These are phyloP conservation scores for Amniataba percoides DNA, from an alignment of 2,797 vertebrate species.

Conservation along the genomic window DNA sequence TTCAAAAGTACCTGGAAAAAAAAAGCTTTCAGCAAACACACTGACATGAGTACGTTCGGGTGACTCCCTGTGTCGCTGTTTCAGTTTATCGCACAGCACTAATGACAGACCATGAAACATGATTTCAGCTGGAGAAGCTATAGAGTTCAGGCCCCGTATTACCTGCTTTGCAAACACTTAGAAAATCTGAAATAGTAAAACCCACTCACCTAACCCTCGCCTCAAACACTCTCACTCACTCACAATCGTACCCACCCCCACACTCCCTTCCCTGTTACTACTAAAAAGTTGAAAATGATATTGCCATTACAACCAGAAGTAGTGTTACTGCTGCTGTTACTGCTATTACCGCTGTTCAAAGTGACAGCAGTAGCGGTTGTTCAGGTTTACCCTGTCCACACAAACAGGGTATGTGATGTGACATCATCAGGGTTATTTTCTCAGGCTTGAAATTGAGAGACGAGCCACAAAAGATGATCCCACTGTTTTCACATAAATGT, in stretches of 20 bases:
- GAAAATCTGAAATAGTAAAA: slow-evolving; percentile 52
- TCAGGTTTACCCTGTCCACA: neutral
- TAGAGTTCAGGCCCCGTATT: slow-evolving; percentile 43
- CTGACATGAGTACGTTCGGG: neutral
- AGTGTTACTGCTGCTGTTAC: neutral
- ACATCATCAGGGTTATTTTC: neutral
- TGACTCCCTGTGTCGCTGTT: slow-evolving; percentile 26
- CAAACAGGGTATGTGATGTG: too few species aligned
- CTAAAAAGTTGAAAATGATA: slow-evolving; percentile 34
- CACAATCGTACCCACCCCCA: slow-evolving; percentile 44
- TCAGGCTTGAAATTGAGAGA: neutral
- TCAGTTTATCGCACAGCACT: neutral
- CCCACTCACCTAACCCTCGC: slow-evolving; percentile 54
- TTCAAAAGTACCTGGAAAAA: neutral
- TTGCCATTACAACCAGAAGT: slow-evolving; percentile 5
- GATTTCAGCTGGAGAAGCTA: slow-evolving; percentile 41
- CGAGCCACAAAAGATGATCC: neutral
- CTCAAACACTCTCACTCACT: slow-evolving; percentile 45
- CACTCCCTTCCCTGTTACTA: slow-evolving; percentile 31
- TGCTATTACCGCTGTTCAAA: slow-evolving; percentile 4
- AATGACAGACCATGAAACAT: slow-evolving; percentile 40
- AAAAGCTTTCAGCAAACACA: neutral
- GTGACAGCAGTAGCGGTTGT: neutral
- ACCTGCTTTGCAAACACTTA: slow-evolving; percentile 54
- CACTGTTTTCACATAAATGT: neutral